These are phyloP conservation scores for Sitobion miscanthi DNA, from an alignment of 1,140 invertebrate species.

Conservation along the genomic window DNA sequence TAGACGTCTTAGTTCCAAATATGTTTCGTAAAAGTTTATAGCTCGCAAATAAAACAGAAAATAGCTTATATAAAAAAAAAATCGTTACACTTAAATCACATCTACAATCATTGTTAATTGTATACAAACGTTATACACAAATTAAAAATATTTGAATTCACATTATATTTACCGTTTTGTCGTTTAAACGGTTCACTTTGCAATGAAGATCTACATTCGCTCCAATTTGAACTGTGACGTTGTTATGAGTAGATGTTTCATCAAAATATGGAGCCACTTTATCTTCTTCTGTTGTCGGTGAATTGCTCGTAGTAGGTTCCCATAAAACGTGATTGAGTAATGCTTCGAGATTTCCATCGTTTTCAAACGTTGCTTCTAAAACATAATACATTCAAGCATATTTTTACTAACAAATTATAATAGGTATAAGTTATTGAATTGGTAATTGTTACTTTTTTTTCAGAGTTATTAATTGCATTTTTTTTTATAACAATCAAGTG, in stretches of 20 bases:
- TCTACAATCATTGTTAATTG: not conserved
- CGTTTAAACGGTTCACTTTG: constrained; percentile 74
- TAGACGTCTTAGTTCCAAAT: not conserved
- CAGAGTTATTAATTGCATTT: not conserved
- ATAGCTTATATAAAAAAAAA: not conserved
- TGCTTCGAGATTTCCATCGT: constrained; percentile 45
- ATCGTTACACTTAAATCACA: not conserved
- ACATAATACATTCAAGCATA: not conserved
- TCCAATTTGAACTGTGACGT: constrained; percentile 74
- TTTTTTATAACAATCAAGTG: not conserved
- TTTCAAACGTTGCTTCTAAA: constrained; percentile 42
- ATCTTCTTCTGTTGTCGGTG: constrained; percentile 44
- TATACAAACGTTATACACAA: not conserved
- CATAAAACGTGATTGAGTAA: constrained; percentile 51
- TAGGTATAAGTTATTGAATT: not conserved
- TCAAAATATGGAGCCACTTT: constrained; percentile 69
- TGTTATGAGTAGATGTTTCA: constrained; percentile 67
- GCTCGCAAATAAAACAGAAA: not conserved
- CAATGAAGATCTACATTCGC: constrained; percentile 73
- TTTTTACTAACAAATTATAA: not conserved
- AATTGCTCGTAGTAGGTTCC: constrained; percentile 43
- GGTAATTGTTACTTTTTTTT: not conserved
- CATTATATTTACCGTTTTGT: constrained; percentile 64
- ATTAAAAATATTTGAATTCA: not conserved
- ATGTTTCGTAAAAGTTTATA: not conserved